Conservation (phyloP, 2,113 vertebrate species). For the Terrapene triunguis region DNA sequence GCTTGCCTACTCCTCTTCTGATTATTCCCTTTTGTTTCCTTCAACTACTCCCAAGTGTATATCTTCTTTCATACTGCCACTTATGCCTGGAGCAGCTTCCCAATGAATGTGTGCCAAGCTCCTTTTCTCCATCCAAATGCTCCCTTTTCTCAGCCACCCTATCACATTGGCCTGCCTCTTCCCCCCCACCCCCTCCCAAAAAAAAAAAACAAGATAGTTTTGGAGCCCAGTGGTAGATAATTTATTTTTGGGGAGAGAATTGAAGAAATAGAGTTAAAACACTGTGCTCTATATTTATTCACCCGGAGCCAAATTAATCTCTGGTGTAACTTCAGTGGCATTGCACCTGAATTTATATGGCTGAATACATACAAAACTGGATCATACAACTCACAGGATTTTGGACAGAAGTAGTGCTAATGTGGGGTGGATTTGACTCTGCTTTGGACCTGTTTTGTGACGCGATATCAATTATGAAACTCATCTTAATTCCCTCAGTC, state of each 20-base stretch:
- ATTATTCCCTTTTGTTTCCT: neutral
- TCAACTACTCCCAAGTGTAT: neutral
- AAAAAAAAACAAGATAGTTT: neutral
- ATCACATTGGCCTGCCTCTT: neutral
- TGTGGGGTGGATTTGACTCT: neutral
- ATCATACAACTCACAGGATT: neutral
- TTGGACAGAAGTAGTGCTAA: neutral
- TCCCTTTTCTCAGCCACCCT: fast-evolving
- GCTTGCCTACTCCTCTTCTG: neutral
- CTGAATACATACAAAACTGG: neutral
- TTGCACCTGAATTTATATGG: neutral
- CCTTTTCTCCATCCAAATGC: neutral
- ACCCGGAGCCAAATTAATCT: neutral
- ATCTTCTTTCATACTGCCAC: neutral
- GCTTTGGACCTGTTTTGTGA: neutral
- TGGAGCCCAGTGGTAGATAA: neutral
- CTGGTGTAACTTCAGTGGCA: fast-evolving
- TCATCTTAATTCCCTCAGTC: neutral
- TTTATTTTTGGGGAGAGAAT: neutral
- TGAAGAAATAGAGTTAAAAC: neutral
- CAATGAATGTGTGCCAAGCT: neutral
- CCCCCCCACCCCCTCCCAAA: neutral
- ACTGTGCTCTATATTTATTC: neutral
- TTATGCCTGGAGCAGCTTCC: neutral
- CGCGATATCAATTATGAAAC: neutral